Evolutionary conservation across 2,888 invertebrate genomes (phyloP).

Genomic region (Scrobipalpa costella): DNA sequence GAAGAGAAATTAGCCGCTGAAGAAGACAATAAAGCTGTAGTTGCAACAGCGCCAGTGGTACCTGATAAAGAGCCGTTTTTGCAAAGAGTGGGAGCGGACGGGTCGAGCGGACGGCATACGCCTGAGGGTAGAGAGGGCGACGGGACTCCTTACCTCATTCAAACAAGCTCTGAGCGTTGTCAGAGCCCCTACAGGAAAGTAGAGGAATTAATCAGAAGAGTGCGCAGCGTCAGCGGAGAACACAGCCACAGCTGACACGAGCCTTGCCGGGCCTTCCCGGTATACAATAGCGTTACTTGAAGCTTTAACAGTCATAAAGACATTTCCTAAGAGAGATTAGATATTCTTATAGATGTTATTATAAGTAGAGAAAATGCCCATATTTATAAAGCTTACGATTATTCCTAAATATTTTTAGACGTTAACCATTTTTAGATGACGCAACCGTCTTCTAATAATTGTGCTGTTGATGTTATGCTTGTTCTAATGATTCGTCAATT

Average conservation of each 20-base stretch:
- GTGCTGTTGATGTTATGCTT: conserved; percentile 45
- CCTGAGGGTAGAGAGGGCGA: conserved; percentile 67
- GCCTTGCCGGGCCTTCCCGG: conserved; percentile 68
- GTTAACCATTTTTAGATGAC: conserved; percentile 30
- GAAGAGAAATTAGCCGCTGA: conserved; percentile 55
- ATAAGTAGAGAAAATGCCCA: conserved; percentile 8
- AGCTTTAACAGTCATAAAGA: conserved; percentile 30
- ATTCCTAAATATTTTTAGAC: conserved; percentile 37
- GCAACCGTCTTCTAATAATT: conserved; percentile 35
- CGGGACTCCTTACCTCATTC: conserved; percentile 67
- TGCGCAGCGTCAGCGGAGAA: conserved; percentile 67
- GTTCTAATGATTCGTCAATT: conserved; percentile 45
- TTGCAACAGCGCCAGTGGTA: conserved; percentile 41
- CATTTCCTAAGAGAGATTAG: conserved; percentile 24
- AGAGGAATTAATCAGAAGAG: conserved; percentile 68
- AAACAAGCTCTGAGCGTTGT: conserved; percentile 57
- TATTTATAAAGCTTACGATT: conserved; percentile 23
- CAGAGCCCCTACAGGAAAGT: conserved; percentile 73
- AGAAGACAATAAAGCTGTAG: conserved; percentile 46
- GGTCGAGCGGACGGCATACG: conserved; percentile 64
- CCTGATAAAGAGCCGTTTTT: conserved; percentile 71
- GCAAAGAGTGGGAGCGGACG: conserved; percentile 53
- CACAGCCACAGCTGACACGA: conserved; percentile 77
- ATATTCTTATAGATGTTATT: conserved; percentile 9
- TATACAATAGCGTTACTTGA: conserved; percentile 54